Conservation (phyloP, 1,140 invertebrate species). For the Ips typographus region DNA sequence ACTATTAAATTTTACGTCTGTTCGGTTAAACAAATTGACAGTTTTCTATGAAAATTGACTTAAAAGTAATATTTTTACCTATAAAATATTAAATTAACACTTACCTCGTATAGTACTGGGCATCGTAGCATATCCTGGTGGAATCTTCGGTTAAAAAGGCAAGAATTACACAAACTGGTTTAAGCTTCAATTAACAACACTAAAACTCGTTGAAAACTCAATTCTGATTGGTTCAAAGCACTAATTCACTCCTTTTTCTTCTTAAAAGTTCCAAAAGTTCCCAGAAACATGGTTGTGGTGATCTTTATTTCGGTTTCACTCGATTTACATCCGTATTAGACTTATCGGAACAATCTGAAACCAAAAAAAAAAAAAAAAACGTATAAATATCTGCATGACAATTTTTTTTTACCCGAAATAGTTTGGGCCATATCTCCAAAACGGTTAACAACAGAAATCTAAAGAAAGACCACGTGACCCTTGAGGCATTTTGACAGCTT, state of each 20-base stretch:
- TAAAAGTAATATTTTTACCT: background rate
- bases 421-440: no score
- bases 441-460: no score
- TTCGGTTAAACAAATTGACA: background rate
- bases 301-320: background rate
- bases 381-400: no score
- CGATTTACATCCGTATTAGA: no score
- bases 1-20: conserved; percentile 1
- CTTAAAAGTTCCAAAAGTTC: conserved; percentile 40
- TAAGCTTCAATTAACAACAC: no score
- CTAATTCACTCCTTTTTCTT: conserved; percentile 41
- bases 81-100: conserved; percentile 16
- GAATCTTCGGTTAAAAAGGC: background rate
- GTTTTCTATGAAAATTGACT: background rate
- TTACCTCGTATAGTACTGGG: conserved; percentile 52
- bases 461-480: no score
- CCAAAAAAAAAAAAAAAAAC: no score
- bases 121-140: conserved; percentile 47
- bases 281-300: conserved; percentile 33
- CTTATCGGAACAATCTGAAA: no score
- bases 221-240: background rate
- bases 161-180: no score
- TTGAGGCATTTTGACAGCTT: no score
- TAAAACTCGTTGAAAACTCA: no score
- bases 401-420: no score